phyloP scores from a whole-genome alignment of 64 coral and sea anemone genomes.

The Montipora cactus region DNA sequence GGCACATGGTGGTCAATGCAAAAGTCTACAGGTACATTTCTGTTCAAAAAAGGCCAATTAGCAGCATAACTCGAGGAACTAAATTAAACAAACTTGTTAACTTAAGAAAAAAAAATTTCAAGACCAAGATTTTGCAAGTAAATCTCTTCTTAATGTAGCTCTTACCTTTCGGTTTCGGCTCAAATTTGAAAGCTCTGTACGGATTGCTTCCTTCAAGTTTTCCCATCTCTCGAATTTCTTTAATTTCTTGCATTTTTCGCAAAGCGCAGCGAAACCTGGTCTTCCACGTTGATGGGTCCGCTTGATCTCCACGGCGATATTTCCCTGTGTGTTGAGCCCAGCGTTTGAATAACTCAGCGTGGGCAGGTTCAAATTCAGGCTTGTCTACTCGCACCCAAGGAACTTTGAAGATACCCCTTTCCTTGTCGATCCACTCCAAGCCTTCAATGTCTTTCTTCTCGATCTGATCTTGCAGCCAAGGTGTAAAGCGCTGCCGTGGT shows the following conservation, averaged over 20 bases:
- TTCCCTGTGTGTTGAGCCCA: conserved; percentile 88
- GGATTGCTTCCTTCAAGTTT: conserved; percentile 75
- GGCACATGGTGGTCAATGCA: not conserved
- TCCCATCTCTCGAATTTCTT: conserved; percentile 70
- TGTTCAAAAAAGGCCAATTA: not conserved
- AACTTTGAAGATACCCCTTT: conserved; percentile 65
- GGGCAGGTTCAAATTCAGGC: conserved; percentile 80
- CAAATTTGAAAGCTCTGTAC: conserved; percentile 83
- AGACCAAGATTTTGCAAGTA: not conserved
- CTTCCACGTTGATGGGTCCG: conserved; percentile 88
- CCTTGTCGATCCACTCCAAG: conserved; percentile 75
- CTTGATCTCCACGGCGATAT: conserved; percentile 73
- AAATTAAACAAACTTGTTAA: not conserved
- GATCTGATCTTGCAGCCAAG: conserved; percentile 79
- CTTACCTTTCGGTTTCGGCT: conserved; percentile 77
- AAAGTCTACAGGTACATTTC: not conserved
- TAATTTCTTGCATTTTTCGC: conserved; percentile 86
- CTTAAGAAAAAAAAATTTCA: not conserved
- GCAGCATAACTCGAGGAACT: not conserved
- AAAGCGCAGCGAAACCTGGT: conserved; percentile 92
- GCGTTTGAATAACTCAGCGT: conserved; percentile 81
- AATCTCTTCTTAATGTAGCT: not conserved
- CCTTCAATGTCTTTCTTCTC: conserved; percentile 58
- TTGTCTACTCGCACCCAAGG: conserved; percentile 87
- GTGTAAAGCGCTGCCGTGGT: conserved; percentile 70